These are phyloP conservation scores for Tenrec ecaudatus DNA, from an alignment of 2,113 vertebrate genomes.

Conservation along the genomic window DNA sequence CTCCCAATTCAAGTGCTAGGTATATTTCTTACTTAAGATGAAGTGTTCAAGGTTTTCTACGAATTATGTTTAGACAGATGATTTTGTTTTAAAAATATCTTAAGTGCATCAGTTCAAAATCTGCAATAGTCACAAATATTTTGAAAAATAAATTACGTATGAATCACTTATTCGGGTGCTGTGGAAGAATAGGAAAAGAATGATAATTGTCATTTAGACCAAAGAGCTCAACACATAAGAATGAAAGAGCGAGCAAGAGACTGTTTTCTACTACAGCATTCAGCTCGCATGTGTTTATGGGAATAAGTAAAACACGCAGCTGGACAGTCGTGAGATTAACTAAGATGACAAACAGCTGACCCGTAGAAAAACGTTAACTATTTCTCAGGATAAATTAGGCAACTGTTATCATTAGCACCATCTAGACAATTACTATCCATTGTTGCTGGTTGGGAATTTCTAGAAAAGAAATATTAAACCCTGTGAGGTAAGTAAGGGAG, in stretches of 20 bases:
- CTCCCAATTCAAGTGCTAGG: background rate
- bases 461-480: background rate
- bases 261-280: background rate
- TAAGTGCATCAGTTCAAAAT: background rate
- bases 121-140: background rate
- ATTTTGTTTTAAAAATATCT: slow-evolving; percentile 27
- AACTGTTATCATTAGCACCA: background rate
- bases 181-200: background rate
- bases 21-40: background rate
- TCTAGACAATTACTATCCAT: background rate
- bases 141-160: background rate
- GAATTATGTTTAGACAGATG: slow-evolving; percentile 45
- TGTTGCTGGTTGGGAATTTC: background rate
- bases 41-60: background rate
- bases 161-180: background rate
- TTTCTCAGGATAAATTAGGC: slow-evolving; percentile 31
- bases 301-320: slow-evolving; percentile 23
- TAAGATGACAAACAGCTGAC: slow-evolving; percentile 25
- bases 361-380: slow-evolving; percentile 44
- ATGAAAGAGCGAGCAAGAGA: background rate
- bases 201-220: background rate
- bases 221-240: background rate
- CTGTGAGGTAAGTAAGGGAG: background rate
- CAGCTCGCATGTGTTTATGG: background rate
- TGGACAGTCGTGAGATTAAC: slow-evolving; percentile 8